These are phyloP conservation scores for Dicranocentrus wangi DNA, from an alignment of 2,888 invertebrate species.

Conservation along the genomic window DNA sequence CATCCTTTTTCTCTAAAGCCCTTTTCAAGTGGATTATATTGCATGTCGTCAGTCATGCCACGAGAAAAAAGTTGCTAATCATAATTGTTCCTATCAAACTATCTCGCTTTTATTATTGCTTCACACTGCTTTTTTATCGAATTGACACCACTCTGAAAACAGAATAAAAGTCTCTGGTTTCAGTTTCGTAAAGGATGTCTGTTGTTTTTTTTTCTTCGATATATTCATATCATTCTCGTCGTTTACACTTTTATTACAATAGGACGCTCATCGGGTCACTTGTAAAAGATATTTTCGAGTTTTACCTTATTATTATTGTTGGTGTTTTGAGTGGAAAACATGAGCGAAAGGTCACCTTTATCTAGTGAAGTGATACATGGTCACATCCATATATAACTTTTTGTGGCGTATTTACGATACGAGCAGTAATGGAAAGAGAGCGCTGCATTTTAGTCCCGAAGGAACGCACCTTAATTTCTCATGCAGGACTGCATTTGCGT, in stretches of 20 bases:
- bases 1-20: not conserved
- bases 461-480: not conserved
- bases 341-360: constrained; percentile 3
- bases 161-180: constrained; percentile 12
- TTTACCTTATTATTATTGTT: no score
- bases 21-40: constrained; percentile 5
- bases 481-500: not conserved
- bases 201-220: no score
- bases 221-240: no score
- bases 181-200: not conserved
- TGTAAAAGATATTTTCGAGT: no score
- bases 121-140: constrained; percentile 15
- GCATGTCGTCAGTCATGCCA: not conserved
- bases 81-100: not conserved
- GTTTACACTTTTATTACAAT: no score
- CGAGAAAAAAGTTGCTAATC: not conserved
- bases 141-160: constrained; percentile 26
- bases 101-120: not conserved
- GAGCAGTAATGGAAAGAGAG: not conserved
- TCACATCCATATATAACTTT: constrained; percentile 2
- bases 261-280: no score
- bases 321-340: no score
- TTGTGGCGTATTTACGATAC: not conserved
- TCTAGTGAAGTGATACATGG: not conserved
- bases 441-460: no score